phyloP scores from a whole-genome alignment of 2,797 vertebrate species.

The Rhinophrynus dorsalis region DNA sequence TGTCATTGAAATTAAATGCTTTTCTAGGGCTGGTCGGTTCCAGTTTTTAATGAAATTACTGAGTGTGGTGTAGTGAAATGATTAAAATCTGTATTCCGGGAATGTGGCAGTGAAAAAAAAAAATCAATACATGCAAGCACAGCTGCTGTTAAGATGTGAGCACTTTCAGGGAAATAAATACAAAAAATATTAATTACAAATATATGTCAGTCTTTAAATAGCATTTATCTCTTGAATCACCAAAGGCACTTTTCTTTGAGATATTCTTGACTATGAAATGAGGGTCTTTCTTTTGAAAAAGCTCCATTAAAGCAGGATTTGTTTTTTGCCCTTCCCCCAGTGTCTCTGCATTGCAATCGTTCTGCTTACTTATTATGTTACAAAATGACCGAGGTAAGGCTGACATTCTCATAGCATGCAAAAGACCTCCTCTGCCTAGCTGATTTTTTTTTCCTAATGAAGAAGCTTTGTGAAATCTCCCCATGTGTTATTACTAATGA shows the following conservation, averaged over 20 bases:
- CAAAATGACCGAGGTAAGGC: constrained; percentile 92
- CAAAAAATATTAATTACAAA: constrained; percentile 92
- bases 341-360: constrained; percentile 83
- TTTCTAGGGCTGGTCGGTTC: constrained; percentile 88
- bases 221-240: constrained; percentile 79
- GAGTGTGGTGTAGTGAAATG: constrained; percentile 80
- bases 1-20: constrained; percentile 96
- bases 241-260: constrained; percentile 84
- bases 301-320: constrained; percentile 80
- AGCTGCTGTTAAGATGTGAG: constrained; percentile 78
- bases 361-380: constrained; percentile 97
- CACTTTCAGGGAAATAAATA: constrained; percentile 73
- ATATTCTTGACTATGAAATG: constrained; percentile 92
- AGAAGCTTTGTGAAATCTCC: constrained; percentile 82
- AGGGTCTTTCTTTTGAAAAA: constrained; percentile 79
- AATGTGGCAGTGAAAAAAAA: constrained; percentile 75
- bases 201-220: constrained; percentile 81
- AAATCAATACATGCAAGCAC: constrained; percentile 84
- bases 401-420: constrained; percentile 91
- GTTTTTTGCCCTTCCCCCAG: constrained; percentile 86
- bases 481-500: constrained; percentile 92
- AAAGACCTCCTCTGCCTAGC: constrained; percentile 81
- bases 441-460: constrained; percentile 79
- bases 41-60: constrained; percentile 88
- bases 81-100: constrained; percentile 91